Evolutionary conservation across 2,888 invertebrate species (phyloP), one percentile per base, ranked within the genome.

Genomic region (Vandiemenella viatica): DNA sequence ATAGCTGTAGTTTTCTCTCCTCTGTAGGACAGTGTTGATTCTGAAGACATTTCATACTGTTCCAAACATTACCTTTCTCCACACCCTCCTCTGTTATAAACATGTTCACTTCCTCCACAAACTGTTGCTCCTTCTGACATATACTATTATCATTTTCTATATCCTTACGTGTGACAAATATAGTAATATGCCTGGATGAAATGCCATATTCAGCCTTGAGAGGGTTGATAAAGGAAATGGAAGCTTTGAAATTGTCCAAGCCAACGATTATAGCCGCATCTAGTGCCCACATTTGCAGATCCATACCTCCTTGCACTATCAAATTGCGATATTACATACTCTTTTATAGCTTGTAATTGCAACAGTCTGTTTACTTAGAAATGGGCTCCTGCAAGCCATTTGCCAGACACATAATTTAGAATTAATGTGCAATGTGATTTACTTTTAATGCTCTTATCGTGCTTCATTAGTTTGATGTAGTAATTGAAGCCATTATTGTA

Each of bases 21-120:
- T 37, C 38, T 37, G 38, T 37, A n/a, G 16, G n/a, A 20, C 37
- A 37, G 38, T 37, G 38, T 37, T 37, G 16, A 37, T n/a, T n/a
- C n/a, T n/a, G 2, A 37, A 37, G 38, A 37, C 38, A 37, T 37
- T 37, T 37, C n/a, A n/a, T 37, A 37, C 37, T 45, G 15, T 37
- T 37, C 20, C 45, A 45, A 45, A 45, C 15, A 37, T 37, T 43
- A 15, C 22, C 0, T 43, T 43, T 70, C 55, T 72, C 72, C 66
- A 62, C 69, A 63, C 72, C 71, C 66, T 68, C 69, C 58, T 70
- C 70, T 67, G 66, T 61, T 65, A 65, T 66, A 67, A 67, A 53
- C 62, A 64, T 57, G 15, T 38, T 38, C 38, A 5, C 38, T 38
- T 38, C 5, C 38, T 38, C 38, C 38, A 3, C 38, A 3, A 38